A percentile compares a stretch with the other conserved stretches of the same genome.
Evolutionary conservation across 2,797 vertebrate genomes (phyloP).

Genomic region (Melanotaenia pygmaea): DNA sequence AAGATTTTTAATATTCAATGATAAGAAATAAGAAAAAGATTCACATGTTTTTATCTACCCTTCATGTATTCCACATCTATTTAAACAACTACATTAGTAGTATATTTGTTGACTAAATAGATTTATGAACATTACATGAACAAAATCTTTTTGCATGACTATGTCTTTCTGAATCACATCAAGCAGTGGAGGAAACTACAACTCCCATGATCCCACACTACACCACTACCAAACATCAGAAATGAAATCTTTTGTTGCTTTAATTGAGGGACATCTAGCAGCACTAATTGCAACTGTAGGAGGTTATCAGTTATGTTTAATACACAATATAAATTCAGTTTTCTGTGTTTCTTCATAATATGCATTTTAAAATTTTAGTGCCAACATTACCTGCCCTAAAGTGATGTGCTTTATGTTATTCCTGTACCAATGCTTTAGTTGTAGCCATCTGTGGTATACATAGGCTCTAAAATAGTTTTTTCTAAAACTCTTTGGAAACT

Average conservation of each 20-base stretch:
- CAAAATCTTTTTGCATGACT: background rate
- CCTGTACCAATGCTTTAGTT: too few species aligned
- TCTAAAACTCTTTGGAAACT: background rate
- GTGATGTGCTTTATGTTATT: too few species aligned
- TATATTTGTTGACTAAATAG: background rate
- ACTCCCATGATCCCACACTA: background rate
- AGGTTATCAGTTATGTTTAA: too few species aligned
- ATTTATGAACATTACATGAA: background rate
- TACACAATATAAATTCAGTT: too few species aligned
- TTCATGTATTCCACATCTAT: too few species aligned
- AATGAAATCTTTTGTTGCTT: background rate
- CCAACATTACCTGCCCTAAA: too few species aligned
- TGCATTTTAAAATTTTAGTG: too few species aligned
- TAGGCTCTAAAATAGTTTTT: background rate
- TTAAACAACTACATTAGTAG: background rate
- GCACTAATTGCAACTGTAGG: background rate
- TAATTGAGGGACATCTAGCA: background rate
- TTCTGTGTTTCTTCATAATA: too few species aligned
- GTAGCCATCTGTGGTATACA: too few species aligned
- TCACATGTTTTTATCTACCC: background rate
- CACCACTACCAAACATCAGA: background rate
- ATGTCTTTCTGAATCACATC: background rate
- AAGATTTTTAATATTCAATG: background rate
- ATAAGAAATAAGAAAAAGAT: background rate
- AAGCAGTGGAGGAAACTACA: background rate